Conservation (phyloP, 2,113 vertebrate species). For the Percina caprodes region DNA sequence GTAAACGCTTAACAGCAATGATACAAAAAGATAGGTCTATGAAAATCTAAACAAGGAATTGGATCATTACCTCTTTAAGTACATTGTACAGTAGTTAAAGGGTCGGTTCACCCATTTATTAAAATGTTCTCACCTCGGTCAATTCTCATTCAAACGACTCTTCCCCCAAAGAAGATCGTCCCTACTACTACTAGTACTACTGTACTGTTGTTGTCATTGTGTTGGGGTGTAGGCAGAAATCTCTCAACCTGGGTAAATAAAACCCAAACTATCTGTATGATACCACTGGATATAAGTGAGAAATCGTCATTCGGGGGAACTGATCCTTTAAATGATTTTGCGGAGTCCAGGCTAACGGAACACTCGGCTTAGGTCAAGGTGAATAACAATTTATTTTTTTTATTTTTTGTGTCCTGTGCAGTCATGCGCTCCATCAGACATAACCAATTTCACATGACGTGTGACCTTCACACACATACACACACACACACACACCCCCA, state of each 20-base stretch:
- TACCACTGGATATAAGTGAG: neutral
- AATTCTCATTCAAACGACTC: neutral
- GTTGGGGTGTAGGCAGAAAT: neutral
- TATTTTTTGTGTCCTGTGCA: conserved; percentile 26
- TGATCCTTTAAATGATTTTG: neutral
- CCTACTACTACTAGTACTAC: too few relatives aligned
- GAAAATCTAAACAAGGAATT: neutral
- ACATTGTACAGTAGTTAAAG: neutral
- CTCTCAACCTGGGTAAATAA: neutral
- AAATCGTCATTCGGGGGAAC: neutral
- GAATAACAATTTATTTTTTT: conserved; percentile 23
- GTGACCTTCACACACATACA: conserved; percentile 45
- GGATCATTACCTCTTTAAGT: neutral
- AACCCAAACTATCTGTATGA: neutral
- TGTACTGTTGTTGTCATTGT: neutral
- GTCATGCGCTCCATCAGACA: conserved; percentile 32
- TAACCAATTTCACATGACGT: conserved; percentile 47
- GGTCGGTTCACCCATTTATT: neutral
- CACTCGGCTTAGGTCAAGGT: conserved; percentile 1
- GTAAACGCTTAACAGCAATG: too few relatives aligned
- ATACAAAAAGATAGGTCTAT: too few relatives aligned
- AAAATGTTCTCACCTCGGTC: neutral
- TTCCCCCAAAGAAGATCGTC: neutral
- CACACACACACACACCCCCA: neutral
- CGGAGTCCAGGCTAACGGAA: neutral